A percentile compares a stretch with the other conserved stretches of the same genome.
Conservation (phyloP, 1,140 invertebrate species). For the Euwallacea fornicatus region DNA sequence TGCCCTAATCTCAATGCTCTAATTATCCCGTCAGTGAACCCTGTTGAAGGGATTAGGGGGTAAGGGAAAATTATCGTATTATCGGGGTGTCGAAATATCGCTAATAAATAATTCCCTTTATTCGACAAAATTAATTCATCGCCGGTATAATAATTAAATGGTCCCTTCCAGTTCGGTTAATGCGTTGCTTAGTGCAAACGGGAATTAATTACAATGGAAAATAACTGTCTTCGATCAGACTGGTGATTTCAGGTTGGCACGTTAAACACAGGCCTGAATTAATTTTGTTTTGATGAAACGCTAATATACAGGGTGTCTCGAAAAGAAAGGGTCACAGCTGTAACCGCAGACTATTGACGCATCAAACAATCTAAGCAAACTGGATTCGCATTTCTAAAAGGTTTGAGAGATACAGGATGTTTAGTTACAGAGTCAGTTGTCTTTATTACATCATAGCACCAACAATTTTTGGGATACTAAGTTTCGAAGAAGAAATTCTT, state of each 20-base stretch:
- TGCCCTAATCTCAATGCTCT: not conserved
- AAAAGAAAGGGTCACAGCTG: too few relatives aligned
- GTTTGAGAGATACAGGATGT: too few relatives aligned
- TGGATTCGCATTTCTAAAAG: too few relatives aligned
- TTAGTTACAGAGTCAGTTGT: too few relatives aligned
- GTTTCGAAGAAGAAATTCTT: too few relatives aligned
- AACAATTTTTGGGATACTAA: too few relatives aligned
- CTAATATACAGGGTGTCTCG: too few relatives aligned
- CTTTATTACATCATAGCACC: too few relatives aligned
- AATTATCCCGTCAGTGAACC: conserved; percentile 3
- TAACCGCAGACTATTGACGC: too few relatives aligned
- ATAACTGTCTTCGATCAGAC: not conserved
- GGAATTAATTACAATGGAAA: not conserved
- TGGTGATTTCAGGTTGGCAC: not conserved
- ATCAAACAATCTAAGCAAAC: too few relatives aligned
- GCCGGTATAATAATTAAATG: conserved; percentile 12
- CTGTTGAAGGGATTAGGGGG: conserved; percentile 10
- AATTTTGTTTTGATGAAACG: not conserved
- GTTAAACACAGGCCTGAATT: not conserved
- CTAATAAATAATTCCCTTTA: conserved; percentile 25
- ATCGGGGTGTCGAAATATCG: conserved; percentile 19
- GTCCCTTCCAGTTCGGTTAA: not conserved
- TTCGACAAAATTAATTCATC: conserved; percentile 17
- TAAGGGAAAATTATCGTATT: conserved; percentile 15
- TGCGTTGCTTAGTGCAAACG: conserved; percentile 1